Evolutionary conservation across 2,797 vertebrate genomes (phyloP).

Genomic region (Graptemys geographica): DNA sequence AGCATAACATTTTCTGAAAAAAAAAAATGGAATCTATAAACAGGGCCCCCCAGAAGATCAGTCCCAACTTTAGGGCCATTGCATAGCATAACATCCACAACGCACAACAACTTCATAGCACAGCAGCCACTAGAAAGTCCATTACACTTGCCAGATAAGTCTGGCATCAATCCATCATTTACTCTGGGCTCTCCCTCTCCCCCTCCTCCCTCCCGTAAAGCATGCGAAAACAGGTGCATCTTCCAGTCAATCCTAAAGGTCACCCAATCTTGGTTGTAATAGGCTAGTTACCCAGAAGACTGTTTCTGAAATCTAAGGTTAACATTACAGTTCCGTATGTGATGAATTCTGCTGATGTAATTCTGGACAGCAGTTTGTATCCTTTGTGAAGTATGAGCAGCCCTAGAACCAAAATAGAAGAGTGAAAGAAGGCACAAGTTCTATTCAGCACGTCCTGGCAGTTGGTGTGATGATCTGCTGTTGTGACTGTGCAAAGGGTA

Average conservation of each 20-base stretch:
- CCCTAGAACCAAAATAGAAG: conserved; percentile 30
- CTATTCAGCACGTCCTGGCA: conserved; percentile 39
- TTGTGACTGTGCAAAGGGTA: conserved; percentile 32
- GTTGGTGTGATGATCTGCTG: not conserved
- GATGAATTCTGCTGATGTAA: conserved; percentile 33
- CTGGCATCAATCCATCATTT: not conserved
- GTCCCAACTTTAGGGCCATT: not conserved
- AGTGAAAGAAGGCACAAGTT: not conserved
- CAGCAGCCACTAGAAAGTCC: not conserved
- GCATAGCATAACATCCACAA: not conserved
- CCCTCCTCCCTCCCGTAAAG: not conserved
- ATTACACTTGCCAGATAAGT: not conserved
- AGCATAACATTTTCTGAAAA: not conserved
- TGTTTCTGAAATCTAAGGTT: conserved; percentile 3
- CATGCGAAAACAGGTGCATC: conserved; percentile 53
- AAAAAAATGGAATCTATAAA: not conserved
- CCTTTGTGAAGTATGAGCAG: conserved; percentile 41
- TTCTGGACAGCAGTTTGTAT: not conserved
- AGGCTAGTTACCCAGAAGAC: not conserved
- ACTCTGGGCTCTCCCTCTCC: not conserved
- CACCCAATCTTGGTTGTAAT: conserved; percentile 36
- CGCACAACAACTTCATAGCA: not conserved
- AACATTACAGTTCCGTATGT: not conserved
- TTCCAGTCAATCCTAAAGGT: conserved; percentile 28
- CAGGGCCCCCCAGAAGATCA: not conserved